These are phyloP conservation scores for Hydractinia symbiolongicarpus DNA, from an alignment of 30 jellyfish, hydroid and myxozoan genomes.

Conservation along the genomic window DNA sequence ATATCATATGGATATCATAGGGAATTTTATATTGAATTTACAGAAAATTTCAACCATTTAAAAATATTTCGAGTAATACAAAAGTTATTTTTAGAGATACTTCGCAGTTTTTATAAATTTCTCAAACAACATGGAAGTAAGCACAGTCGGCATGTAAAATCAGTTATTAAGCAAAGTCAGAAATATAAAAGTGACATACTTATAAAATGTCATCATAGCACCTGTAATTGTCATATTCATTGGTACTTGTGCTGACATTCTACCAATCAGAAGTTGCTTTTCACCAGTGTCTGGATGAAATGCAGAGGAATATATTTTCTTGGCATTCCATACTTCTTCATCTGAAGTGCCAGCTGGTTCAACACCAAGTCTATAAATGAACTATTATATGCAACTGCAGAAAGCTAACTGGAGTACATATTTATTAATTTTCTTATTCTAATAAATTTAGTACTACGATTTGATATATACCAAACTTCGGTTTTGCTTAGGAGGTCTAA, in stretches of 20 bases:
- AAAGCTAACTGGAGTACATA: neutral
- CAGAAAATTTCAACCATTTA: too few relatives aligned
- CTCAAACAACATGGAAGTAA: too few relatives aligned
- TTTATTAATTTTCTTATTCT: neutral
- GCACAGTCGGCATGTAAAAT: too few relatives aligned
- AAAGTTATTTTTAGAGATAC: too few relatives aligned
- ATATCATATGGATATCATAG: too few relatives aligned
- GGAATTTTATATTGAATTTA: too few relatives aligned
- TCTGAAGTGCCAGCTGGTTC: slow-evolving; percentile 70
- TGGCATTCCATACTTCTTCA: slow-evolving; percentile 74
- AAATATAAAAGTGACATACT: slow-evolving; percentile 30
- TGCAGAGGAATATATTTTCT: slow-evolving; percentile 79
- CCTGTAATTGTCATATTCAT: slow-evolving; percentile 94
- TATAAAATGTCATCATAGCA: slow-evolving; percentile 94
- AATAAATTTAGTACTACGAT: neutral
- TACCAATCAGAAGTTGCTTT: slow-evolving; percentile 72
- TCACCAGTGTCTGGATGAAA: slow-evolving; percentile 95
- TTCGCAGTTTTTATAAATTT: too few relatives aligned
- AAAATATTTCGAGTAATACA: too few relatives aligned
- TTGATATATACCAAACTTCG: too few relatives aligned
- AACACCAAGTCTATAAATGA: slow-evolving; percentile 46
- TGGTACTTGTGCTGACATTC: slow-evolving; percentile 99
- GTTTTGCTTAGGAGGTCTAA: too few relatives aligned
- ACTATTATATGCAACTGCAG: neutral
- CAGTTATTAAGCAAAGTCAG: too few relatives aligned